Conservation (phyloP, 2,888 invertebrate genomes). For the Eupithecia abbreviata region DNA sequence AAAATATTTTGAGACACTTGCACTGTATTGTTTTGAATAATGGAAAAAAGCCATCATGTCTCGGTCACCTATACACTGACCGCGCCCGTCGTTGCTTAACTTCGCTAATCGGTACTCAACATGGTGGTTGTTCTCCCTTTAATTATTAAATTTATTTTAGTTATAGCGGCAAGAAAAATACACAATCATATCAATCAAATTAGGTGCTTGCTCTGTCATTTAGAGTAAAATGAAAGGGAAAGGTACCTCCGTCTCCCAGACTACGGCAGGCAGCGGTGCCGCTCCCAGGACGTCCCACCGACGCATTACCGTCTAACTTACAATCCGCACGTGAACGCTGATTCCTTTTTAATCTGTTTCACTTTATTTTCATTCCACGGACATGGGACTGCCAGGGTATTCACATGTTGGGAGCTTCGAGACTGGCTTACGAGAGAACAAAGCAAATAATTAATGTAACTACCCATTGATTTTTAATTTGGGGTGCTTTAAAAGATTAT, state of each 20-base stretch:
- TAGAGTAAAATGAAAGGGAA: neutral
- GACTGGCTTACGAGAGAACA: neutral
- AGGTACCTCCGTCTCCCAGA: slow-evolving; percentile 16
- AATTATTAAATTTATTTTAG: too few species aligned
- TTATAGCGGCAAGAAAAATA: too few species aligned
- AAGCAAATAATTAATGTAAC: neutral
- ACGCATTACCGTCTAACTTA: slow-evolving; percentile 32
- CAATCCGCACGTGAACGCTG: slow-evolving; percentile 14
- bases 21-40: too few species aligned
- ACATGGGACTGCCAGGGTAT: neutral
- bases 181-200: too few species aligned
- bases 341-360: slow-evolving; percentile 37
- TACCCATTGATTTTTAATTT: neutral
- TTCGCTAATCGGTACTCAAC: too few species aligned
- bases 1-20: neutral
- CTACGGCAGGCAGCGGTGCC: slow-evolving; percentile 29
- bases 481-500: neutral
- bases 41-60: too few species aligned
- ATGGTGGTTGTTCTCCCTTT: too few species aligned
- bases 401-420: neutral
- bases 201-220: too few species aligned
- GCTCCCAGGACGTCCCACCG: slow-evolving; percentile 23
- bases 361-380: slow-evolving; percentile 11
- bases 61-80: too few species aligned
- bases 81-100: too few species aligned